phyloP scores from a whole-genome alignment of 2,797 vertebrate species.

The Pempheris klunzingeri region DNA sequence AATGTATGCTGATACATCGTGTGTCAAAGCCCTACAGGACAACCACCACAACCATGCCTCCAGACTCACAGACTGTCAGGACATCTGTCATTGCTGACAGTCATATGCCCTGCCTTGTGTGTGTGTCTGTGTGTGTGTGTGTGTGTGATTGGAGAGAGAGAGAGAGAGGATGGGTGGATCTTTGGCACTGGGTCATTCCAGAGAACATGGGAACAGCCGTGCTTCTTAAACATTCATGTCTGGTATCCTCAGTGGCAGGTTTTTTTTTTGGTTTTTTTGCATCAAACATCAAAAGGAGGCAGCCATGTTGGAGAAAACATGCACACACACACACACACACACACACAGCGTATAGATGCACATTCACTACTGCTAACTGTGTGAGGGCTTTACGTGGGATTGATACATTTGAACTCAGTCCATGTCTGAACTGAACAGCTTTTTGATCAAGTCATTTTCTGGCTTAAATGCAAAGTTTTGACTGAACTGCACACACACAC shows the following conservation, averaged over 20 bases:
- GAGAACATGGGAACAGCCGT: conserved; percentile 74
- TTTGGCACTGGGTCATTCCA: conserved; percentile 75
- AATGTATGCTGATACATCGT: conserved; percentile 81
- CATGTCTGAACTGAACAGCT: not conserved
- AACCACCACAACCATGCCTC: conserved; percentile 75
- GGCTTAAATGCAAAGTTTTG: not conserved
- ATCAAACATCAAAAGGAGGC: conserved; percentile 47
- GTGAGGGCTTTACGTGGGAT: not conserved
- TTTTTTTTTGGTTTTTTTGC: conserved; percentile 5
- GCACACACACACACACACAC: not conserved
- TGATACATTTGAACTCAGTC: not conserved
- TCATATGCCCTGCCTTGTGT: conserved; percentile 75
- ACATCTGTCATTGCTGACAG: conserved; percentile 87
- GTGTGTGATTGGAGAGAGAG: conserved; percentile 34
- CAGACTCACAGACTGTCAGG: conserved; percentile 86
- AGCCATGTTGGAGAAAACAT: conserved; percentile 13
- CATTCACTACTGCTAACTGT: not conserved
- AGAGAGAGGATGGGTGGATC: conserved; percentile 62
- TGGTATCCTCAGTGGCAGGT: conserved; percentile 43
- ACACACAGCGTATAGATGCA: no score
- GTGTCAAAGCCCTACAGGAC: conserved; percentile 82
- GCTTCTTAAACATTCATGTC: conserved; percentile 80
- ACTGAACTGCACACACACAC: no score
- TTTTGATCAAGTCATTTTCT: not conserved
- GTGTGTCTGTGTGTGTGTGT: conserved; percentile 49